Evolutionary conservation across 2,888 invertebrate species (phyloP), one percentile per base, ranked within the genome.

Genomic region (Automeris io): DNA sequence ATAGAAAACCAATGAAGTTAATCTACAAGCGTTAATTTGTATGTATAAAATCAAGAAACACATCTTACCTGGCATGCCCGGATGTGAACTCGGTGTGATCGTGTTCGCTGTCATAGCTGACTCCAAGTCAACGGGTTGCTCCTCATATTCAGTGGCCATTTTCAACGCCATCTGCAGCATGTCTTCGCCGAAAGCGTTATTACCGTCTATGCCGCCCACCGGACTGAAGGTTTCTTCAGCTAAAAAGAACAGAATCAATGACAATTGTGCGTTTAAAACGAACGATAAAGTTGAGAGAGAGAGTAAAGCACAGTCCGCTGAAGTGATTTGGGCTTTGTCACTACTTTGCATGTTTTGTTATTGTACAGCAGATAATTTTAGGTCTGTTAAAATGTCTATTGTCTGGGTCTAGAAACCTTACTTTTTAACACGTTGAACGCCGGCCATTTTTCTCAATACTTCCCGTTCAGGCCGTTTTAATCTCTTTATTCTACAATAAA

Each of bases 131-230:
- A 95, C 93, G 1, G 94, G 92, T 18, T 94, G 93, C 58, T 95
- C 95, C 46, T 94, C 94, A 47, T 95, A 90, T 58, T 95, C 95
- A 5, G 93, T 93, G 44, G 94, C 94, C 93, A 94, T 94, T 75
- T 95, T 94, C 1, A 95, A 72, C 2, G 95, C 95, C 91, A 95
- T 94, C 74, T 95, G 94, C 2, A 95, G 76, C 88, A 95, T 92
- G 61, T 95, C 94, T 47, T 95, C 95, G 5, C 93, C 94, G 55
- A 94, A 95, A 1, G 93, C 89, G 44, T 82, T 83, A 51, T 82
- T 80, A 1, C 90, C 85, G 47, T 90, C 91, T 39, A 88, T 89
- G 0, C 87, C 88, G 0, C 85, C 87, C 55, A 91, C 90, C 0
- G 91, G 88, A 70, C 91, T 90, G 76, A 90, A 89, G 54, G 88